A percentile compares a stretch with the other conserved stretches of the same genome.
These are phyloP conservation scores for Cygnus atratus DNA, from an alignment of 2,113 vertebrate genomes.

Conservation along the genomic window DNA sequence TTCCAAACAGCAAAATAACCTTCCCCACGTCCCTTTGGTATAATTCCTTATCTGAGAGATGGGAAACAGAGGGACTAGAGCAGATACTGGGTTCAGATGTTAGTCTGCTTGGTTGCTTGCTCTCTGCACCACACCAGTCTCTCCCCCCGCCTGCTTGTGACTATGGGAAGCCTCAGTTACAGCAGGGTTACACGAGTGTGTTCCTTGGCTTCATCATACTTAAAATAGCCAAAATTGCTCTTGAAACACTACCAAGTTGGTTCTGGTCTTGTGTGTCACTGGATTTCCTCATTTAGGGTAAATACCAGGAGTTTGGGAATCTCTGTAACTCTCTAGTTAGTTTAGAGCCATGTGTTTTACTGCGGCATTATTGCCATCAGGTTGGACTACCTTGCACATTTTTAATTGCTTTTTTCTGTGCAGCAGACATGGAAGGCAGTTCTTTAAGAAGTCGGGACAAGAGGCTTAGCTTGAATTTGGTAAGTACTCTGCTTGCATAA, in stretches of 20 bases:
- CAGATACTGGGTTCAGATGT: not conserved
- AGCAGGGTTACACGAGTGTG: not conserved
- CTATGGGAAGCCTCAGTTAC: not conserved
- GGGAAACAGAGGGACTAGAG: not conserved
- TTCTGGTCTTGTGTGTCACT: not conserved
- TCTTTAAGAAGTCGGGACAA: constrained; percentile 83
- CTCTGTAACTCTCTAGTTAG: not conserved
- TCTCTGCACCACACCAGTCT: not conserved
- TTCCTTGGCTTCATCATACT: not conserved
- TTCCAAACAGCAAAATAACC: not conserved
- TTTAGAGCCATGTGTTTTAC: not conserved
- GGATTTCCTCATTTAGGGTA: not conserved
- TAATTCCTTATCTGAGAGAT: not conserved
- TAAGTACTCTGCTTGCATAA: constrained; percentile 72
- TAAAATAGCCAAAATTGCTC: not conserved
- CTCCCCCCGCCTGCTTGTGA: not conserved
- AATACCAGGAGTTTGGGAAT: not conserved
- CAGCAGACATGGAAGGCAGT: constrained; percentile 82
- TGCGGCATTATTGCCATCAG: not conserved
- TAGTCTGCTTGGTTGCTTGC: not conserved
- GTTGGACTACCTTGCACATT: not conserved
- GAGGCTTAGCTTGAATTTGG: constrained; percentile 93
- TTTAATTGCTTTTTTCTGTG: constrained; percentile 49
- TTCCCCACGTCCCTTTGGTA: not conserved
- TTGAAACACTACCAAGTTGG: not conserved